phyloP scores from a whole-genome alignment of 2,888 invertebrate species.

The Rhaphigaster nebulosa region DNA sequence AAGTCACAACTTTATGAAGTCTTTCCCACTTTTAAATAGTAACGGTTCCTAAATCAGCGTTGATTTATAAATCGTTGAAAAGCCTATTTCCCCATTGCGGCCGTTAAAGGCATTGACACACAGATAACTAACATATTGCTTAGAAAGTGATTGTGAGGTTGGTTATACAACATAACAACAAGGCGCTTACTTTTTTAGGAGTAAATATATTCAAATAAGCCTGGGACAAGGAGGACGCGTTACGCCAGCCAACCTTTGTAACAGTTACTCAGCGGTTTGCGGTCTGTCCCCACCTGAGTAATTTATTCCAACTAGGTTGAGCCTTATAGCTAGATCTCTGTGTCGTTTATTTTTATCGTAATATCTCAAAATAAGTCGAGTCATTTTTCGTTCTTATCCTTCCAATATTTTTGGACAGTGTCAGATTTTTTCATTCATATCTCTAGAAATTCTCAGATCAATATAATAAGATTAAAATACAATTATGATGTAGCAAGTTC shows the following conservation, averaged over 20 bases:
- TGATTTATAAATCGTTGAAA: neutral
- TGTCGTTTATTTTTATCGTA: neutral
- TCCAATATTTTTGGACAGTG: too few relatives aligned
- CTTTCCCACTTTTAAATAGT: neutral
- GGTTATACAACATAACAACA: neutral
- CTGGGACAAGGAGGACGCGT: neutral
- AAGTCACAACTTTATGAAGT: neutral
- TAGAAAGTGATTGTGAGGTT: slow-evolving; percentile 19
- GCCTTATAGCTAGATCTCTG: neutral
- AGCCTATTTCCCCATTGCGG: neutral
- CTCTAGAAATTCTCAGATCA: too few relatives aligned
- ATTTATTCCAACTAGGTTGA: neutral
- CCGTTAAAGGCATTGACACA: slow-evolving; percentile 10
- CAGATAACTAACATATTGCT: neutral
- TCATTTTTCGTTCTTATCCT: too few relatives aligned
- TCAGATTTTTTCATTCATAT: too few relatives aligned
- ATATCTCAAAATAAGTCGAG: too few relatives aligned
- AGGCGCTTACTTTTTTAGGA: neutral
- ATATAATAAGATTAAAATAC: too few relatives aligned
- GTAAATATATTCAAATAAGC: slow-evolving; percentile 29
- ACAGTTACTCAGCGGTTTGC: slow-evolving; percentile 30
- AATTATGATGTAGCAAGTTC: too few relatives aligned
- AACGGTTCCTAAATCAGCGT: neutral
- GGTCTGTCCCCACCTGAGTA: neutral
- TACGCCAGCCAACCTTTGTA: neutral